Percentiles rank a stretch among this genome's conserved stretches.
Evolutionary conservation across 1,140 invertebrate genomes (phyloP).

Genomic region (Drosophila persimilis): DNA sequence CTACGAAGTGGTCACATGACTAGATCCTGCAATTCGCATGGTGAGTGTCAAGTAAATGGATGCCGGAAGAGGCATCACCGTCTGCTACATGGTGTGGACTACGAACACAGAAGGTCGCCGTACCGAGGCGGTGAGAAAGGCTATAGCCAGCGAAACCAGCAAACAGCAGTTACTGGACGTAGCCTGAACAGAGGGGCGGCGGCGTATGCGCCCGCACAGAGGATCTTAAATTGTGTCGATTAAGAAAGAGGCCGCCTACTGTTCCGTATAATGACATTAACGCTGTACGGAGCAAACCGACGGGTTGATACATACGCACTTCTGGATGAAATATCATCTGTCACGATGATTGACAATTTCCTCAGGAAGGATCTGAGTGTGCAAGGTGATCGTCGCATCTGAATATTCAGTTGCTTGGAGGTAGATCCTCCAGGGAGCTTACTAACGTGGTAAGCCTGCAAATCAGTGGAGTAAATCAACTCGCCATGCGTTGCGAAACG

Average conservation of each 20-base stretch:
- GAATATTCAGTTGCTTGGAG: slow-evolving; percentile 16
- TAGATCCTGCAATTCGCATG: no score
- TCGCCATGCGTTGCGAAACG: slow-evolving; percentile 1
- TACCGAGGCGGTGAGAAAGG: not conserved
- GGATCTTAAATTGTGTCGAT: slow-evolving; percentile 2
- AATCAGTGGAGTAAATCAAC: slow-evolving; percentile 8
- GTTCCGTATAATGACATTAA: no score
- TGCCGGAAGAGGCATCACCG: not conserved
- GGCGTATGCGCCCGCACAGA: not conserved
- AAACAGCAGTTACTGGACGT: no score
- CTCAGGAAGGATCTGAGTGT: slow-evolving; percentile 1
- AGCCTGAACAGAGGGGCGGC: not conserved
- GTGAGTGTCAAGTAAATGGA: no score
- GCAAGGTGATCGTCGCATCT: slow-evolving; percentile 11
- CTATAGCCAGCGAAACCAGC: not conserved
- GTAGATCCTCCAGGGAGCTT: not conserved
- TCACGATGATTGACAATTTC: slow-evolving; percentile 11
- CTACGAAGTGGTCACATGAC: no score
- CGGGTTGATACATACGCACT: not conserved
- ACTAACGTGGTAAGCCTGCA: slow-evolving; percentile 4
- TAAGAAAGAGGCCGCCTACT: no score
- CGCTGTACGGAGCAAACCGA: not conserved
- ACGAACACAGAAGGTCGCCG: not conserved
- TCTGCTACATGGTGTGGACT: slow-evolving; percentile 1
- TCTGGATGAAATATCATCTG: not conserved